These are phyloP conservation scores for Bostrychus sinensis DNA, from an alignment of 2,113 vertebrate genomes.

Conservation along the genomic window DNA sequence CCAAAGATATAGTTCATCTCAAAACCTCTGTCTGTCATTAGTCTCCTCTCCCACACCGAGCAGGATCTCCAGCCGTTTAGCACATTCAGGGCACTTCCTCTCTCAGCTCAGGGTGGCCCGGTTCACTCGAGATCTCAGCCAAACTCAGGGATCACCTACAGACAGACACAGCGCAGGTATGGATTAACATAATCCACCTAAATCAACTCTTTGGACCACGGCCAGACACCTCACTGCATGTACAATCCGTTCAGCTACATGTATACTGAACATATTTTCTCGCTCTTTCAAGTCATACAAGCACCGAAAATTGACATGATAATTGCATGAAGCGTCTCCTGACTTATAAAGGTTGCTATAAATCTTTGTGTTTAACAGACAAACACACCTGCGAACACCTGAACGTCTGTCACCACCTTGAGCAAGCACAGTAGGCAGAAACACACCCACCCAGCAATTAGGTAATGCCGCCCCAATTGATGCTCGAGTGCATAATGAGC, in stretches of 20 bases:
- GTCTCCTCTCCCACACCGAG: constrained; percentile 3
- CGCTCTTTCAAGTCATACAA: constrained; percentile 25
- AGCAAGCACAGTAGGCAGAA: constrained; percentile 23
- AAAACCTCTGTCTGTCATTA: neutral
- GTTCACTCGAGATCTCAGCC: constrained; percentile 16
- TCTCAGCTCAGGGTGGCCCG: constrained; percentile 55
- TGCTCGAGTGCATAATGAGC: constrained; percentile 36
- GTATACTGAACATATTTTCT: constrained; percentile 1
- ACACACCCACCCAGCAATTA: constrained; percentile 66
- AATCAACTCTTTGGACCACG: constrained; percentile 62
- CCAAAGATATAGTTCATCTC: too few relatives aligned
- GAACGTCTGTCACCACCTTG: constrained; percentile 45
- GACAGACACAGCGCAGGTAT: constrained; percentile 62
- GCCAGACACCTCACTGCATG: constrained; percentile 43
- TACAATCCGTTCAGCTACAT: constrained; percentile 21
- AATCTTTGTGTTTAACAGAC: constrained; percentile 53
- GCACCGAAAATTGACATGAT: constrained; percentile 53
- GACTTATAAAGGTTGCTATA: constrained; percentile 36
- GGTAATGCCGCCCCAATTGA: constrained; percentile 59
- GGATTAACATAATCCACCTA: constrained; percentile 72
- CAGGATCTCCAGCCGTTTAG: constrained; percentile 18
- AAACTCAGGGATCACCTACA: constrained; percentile 48
- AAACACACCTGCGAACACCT: constrained; percentile 58
- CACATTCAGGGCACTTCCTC: constrained; percentile 55
- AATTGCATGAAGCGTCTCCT: constrained; percentile 53